A percentile compares a stretch with the other conserved stretches of the same genome.
Evolutionary conservation across 2,888 invertebrate genomes (phyloP).

Genomic region (Ophion obscuratus): DNA sequence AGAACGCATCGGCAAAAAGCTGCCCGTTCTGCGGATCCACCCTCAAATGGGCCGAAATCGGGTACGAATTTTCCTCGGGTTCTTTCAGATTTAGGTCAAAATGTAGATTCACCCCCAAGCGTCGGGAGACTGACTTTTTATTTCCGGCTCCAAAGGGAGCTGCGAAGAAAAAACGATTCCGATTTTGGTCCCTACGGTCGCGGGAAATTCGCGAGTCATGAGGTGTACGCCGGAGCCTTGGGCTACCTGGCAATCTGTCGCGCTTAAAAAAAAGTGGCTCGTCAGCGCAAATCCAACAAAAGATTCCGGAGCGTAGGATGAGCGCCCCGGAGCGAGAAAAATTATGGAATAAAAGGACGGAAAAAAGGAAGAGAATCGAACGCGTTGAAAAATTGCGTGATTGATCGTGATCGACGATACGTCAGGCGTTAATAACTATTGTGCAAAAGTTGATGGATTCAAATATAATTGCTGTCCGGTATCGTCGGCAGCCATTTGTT

Average conservation of each 20-base stretch:
- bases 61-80: not conserved
- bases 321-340: not conserved
- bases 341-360: slow-evolving; percentile 11
- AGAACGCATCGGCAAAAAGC: too few species aligned
- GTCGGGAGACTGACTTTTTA: not conserved
- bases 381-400: slow-evolving; percentile 41
- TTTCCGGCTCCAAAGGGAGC: not conserved
- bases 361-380: slow-evolving; percentile 42
- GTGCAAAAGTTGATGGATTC: slow-evolving; percentile 79
- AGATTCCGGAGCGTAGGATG: not conserved
- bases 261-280: not conserved
- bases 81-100: not conserved
- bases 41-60: not conserved
- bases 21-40: too few species aligned
- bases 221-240: not conserved
- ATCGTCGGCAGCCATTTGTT: slow-evolving; percentile 63
- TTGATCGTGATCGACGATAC: slow-evolving; percentile 76
- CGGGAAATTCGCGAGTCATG: not conserved
- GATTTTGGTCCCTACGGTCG: too few species aligned
- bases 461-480: slow-evolving; percentile 80
- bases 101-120: not conserved
- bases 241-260: not conserved
- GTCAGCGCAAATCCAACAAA: not conserved
- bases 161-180: not conserved
- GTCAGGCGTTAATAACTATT: slow-evolving; percentile 74